Evolutionary conservation across 2,888 invertebrate species (phyloP).

Genomic region (Pammene fasciana): DNA sequence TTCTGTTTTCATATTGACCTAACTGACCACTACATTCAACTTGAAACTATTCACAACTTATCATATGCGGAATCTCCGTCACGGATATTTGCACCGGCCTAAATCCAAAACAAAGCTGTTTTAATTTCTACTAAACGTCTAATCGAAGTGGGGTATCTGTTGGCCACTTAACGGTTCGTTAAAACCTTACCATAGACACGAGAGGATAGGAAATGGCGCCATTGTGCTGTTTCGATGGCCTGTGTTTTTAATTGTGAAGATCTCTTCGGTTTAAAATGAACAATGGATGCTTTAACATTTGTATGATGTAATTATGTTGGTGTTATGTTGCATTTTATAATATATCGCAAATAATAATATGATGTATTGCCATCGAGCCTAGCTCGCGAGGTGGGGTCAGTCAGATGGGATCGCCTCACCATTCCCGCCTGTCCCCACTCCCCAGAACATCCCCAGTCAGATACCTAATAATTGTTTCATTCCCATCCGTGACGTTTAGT

Average conservation of each 20-base stretch:
- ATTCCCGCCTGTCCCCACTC: too few species aligned
- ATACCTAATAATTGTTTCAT: too few species aligned
- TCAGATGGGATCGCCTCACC: too few species aligned
- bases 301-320: background rate
- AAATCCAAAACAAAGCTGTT: slow-evolving; percentile 42
- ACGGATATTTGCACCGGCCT: slow-evolving; percentile 36
- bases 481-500: too few species aligned
- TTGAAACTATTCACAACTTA: background rate
- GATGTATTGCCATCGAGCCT: too few species aligned
- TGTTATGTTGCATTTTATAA: too few species aligned
- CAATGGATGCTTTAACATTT: background rate
- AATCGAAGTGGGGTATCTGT: slow-evolving; percentile 63
- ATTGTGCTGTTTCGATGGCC: slow-evolving; percentile 16
- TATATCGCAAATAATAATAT: too few species aligned
- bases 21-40: too few species aligned
- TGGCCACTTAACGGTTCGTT: slow-evolving; percentile 48
- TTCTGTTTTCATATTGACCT: too few species aligned
- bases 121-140: slow-evolving; percentile 53
- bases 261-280: slow-evolving; percentile 1
- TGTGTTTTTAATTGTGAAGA: slow-evolving; percentile 8
- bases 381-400: too few species aligned
- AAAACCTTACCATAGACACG: slow-evolving; percentile 42
- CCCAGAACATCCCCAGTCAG: too few species aligned
- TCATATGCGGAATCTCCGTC: slow-evolving; percentile 33
- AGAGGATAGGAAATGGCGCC: slow-evolving; percentile 24